phyloP scores from a whole-genome alignment of 1,140 invertebrate species.

The Ridgeia piscesae region DNA sequence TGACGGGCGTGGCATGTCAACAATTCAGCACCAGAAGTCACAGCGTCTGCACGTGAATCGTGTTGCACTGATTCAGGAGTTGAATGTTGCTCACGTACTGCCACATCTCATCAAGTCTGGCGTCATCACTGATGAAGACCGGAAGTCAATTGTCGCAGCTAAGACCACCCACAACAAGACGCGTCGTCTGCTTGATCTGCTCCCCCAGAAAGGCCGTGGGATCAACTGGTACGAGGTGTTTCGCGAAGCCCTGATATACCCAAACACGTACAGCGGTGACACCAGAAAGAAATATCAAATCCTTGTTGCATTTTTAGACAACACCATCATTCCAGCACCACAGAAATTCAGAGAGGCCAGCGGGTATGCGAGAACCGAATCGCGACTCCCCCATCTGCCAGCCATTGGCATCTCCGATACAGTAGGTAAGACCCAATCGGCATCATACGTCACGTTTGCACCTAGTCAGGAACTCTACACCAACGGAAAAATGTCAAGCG shows the following conservation, averaged over 20 bases:
- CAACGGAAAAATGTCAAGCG: constrained; percentile 1
- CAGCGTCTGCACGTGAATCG: constrained; percentile 52
- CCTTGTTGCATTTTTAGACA: constrained; percentile 54
- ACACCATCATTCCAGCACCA: constrained; percentile 46
- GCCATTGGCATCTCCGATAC: constrained; percentile 30
- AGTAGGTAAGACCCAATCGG: not conserved
- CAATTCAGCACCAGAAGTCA: constrained; percentile 40
- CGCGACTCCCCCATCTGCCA: constrained; percentile 39
- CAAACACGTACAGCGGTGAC: constrained; percentile 28
- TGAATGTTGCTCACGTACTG: constrained; percentile 49
- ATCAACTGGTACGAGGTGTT: constrained; percentile 49
- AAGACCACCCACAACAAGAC: constrained; percentile 47
- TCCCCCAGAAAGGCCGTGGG: constrained; percentile 43
- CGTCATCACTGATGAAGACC: constrained; percentile 42
- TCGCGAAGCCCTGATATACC: constrained; percentile 21
- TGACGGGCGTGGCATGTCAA: not conserved
- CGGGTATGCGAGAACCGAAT: constrained; percentile 16
- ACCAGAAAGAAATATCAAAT: constrained; percentile 43
- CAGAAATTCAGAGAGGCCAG: constrained; percentile 23
- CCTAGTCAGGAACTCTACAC: not conserved
- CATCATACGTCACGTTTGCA: not conserved
- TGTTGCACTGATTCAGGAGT: constrained; percentile 51
- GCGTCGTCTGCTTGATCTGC: constrained; percentile 45
- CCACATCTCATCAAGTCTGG: constrained; percentile 36
- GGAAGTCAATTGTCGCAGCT: constrained; percentile 40